A percentile compares a stretch with the other conserved stretches of the same genome.
Conservation (phyloP, 2,797 vertebrate species). For the Enteromius fasciolatus region DNA sequence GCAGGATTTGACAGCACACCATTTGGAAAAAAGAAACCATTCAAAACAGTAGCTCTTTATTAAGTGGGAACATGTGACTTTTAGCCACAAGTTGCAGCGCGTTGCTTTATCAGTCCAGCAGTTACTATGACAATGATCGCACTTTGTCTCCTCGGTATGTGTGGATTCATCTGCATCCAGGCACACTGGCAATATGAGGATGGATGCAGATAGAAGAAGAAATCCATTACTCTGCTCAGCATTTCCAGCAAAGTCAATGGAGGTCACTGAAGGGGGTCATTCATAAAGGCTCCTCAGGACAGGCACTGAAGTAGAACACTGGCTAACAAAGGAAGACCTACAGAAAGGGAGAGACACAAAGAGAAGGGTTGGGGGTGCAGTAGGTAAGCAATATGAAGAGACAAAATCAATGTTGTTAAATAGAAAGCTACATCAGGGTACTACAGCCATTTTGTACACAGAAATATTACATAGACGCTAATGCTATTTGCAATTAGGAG, state of each 20-base stretch:
- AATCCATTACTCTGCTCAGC: constrained; percentile 72
- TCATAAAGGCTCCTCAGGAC: constrained; percentile 67
- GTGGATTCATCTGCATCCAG: constrained; percentile 45
- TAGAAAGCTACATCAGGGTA: constrained; percentile 26
- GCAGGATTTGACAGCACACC: constrained; percentile 39
- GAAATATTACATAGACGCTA: constrained; percentile 3
- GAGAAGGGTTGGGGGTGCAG: background rate
- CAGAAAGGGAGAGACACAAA: background rate
- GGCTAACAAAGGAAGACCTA: constrained; percentile 63
- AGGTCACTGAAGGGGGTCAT: constrained; percentile 69
- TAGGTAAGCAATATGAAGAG: background rate
- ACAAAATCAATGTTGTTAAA: constrained; percentile 48
- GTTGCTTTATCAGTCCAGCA: constrained; percentile 39
- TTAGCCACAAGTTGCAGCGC: constrained; percentile 43
- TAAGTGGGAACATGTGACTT: constrained; percentile 27
- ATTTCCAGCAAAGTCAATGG: constrained; percentile 64
- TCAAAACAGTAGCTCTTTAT: constrained; percentile 11
- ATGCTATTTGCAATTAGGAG: background rate
- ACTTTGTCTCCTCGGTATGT: constrained; percentile 23
- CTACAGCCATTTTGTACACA: constrained; percentile 21
- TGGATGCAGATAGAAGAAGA: constrained; percentile 65
- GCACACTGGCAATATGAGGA: constrained; percentile 34
- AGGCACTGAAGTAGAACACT: constrained; percentile 62
- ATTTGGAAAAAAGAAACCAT: constrained; percentile 33
- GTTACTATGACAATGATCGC: constrained; percentile 32